phyloP scores from a whole-genome alignment of 2,113 vertebrate species.

The Tragelaphus strepsiceros region DNA sequence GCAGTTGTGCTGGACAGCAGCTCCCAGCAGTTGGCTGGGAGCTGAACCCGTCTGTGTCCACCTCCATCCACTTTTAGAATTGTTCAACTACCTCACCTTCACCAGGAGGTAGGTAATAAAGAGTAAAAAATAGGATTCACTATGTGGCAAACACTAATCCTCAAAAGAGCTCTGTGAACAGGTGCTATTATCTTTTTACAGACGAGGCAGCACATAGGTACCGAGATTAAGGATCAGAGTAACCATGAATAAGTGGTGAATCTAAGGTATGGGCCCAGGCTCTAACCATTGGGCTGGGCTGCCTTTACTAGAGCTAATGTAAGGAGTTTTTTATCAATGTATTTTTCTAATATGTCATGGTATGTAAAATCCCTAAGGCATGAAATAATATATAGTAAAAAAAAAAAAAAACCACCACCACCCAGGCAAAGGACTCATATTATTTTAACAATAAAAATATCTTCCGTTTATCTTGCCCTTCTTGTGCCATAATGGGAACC shows the following conservation, averaged over 20 bases:
- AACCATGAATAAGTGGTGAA: neutral
- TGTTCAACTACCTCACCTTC: neutral
- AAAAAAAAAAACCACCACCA: neutral
- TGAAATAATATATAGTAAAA: no score
- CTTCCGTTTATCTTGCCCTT: neutral
- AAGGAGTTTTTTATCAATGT: neutral
- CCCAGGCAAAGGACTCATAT: neutral
- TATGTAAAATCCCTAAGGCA: neutral
- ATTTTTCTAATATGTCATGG: neutral
- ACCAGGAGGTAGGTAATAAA: neutral
- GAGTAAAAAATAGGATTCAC: neutral
- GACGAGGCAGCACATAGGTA: neutral
- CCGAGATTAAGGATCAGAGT: neutral
- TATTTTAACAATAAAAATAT: neutral
- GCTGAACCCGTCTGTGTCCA: no score
- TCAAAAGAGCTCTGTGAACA: neutral
- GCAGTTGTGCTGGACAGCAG: neutral
- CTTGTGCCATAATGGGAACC: neutral
- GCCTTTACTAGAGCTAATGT: neutral
- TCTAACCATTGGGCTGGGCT: neutral
- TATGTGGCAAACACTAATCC: neutral
- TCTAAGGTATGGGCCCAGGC: neutral
- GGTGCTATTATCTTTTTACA: no score
- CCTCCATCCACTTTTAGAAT: neutral
- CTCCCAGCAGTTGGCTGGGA: neutral